Base-by-base conservation (phyloP, 2,797 vertebrate species). In the Hyperoplus immaculatus region DNA sequence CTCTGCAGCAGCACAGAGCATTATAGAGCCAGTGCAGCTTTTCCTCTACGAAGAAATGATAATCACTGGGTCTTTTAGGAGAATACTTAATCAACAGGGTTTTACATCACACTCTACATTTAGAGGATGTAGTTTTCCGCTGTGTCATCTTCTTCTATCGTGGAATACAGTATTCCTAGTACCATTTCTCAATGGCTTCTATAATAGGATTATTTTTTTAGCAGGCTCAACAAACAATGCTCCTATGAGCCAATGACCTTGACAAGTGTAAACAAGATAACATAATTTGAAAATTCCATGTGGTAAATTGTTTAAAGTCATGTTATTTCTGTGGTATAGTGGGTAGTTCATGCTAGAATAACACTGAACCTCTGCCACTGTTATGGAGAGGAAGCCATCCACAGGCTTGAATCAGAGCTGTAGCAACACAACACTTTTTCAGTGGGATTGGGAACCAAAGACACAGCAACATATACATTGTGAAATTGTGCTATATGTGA, bases 61-160 rank as follows among this genome's bases (percentile, higher is more conserved):
- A 82, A 91, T 91, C 80, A 80, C 62, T 38, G 57, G n/a, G 36
- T 83, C 36, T 88, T 84, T 71, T 67, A 55, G 57, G 55, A 83
- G 77, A 80, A 88, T 72, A 79, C 69, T 84, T 89, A 66, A 91
- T 92, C 87, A 87, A 77, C 70, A 62, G 49, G 58, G 50, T 80
- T 85, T 76, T 72, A 68, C 65, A 65, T 70, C 53, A 64, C 16
- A 49, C 16, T 38, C 16, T 54, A 66, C 63, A 68, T 84, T 85
- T 72, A 47, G 62, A 78, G 47, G 56, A 50, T 51, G 60, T 70
- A 75, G 62, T 54, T 46, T 72, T 61, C 65, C 68, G 49, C 58
- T 58, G 47, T 60, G 43, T 49, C 63, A 79, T 69, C 47, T 18
- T 75, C 67, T 16, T 76, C 43, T 51, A 8, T 60, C 6, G 13